phyloP scores from a whole-genome alignment of 2,113 vertebrate species.

The Sinocyclocheilus grahami region DNA sequence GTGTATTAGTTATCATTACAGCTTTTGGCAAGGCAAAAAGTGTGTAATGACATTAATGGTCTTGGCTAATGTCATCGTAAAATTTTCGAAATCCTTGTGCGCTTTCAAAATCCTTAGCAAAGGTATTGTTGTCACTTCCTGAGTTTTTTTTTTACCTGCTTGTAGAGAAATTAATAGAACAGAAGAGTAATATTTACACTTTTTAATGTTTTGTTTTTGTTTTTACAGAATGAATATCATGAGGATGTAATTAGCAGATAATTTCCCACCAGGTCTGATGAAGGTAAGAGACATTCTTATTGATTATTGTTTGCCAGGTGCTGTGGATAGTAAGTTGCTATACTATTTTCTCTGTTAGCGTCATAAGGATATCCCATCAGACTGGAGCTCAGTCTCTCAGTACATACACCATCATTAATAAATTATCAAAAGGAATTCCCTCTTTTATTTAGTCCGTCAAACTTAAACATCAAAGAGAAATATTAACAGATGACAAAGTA shows the following conservation, averaged over 20 bases:
- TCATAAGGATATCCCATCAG: conserved; percentile 40
- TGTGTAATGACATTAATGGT: conserved; percentile 12
- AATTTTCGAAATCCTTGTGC: conserved; percentile 16
- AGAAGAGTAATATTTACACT: background rate
- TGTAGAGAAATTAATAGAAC: background rate
- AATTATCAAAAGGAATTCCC: conserved; percentile 53
- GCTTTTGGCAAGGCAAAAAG: conserved; percentile 19
- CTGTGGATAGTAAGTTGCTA: background rate
- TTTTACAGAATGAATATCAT: background rate
- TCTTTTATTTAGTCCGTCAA: conserved; percentile 37
- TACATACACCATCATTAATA: conserved; percentile 42
- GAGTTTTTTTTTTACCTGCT: background rate
- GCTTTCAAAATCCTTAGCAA: conserved; percentile 22
- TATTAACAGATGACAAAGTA: conserved; percentile 46
- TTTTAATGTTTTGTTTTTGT: no score
- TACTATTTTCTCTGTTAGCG: background rate
- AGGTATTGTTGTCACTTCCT: background rate
- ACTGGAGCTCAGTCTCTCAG: conserved; percentile 1
- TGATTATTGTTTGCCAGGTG: background rate
- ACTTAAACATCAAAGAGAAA: conserved; percentile 48
- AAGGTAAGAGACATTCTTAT: background rate
- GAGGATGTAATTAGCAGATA: background rate
- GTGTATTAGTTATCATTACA: conserved; percentile 23
- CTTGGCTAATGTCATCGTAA: conserved; percentile 7
- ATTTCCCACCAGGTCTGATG: background rate